phyloP scores from a whole-genome alignment of 2,113 vertebrate species.

The Tyto alba region DNA sequence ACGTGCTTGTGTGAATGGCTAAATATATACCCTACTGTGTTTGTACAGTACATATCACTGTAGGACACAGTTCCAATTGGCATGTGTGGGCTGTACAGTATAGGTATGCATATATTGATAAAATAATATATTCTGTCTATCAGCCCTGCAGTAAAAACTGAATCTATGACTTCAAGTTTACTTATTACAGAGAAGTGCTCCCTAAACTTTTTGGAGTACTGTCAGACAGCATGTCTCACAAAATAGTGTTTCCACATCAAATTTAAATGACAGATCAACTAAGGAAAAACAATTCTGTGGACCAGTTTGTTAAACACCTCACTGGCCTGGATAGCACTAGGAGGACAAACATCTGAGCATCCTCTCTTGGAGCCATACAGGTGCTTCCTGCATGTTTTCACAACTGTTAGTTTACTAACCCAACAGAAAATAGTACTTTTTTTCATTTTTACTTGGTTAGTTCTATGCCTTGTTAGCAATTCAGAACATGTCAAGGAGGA shows the following conservation, averaged over 20 bases:
- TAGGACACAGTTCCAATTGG: rapidly evolving
- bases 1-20: background rate
- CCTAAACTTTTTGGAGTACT: background rate
- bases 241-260: background rate
- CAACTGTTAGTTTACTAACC: background rate
- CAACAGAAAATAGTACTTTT: background rate
- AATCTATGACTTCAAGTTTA: background rate
- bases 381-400: rapidly evolving
- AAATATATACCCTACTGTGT: background rate
- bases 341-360: background rate
- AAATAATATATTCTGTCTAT: background rate
- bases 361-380: background rate
- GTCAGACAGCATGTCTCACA: background rate
- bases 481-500: background rate
- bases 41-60: background rate
- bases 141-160: background rate
- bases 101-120: background rate
- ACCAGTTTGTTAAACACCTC: background rate
- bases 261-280: background rate
- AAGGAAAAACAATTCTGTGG: background rate
- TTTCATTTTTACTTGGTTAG: background rate
- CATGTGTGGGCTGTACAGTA: background rate
- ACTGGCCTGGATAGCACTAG: background rate
- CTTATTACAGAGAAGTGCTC: background rate
- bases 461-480: background rate